Evolutionary conservation across 2,113 vertebrate genomes (phyloP).

Genomic region (Paradisaea rubra): DNA sequence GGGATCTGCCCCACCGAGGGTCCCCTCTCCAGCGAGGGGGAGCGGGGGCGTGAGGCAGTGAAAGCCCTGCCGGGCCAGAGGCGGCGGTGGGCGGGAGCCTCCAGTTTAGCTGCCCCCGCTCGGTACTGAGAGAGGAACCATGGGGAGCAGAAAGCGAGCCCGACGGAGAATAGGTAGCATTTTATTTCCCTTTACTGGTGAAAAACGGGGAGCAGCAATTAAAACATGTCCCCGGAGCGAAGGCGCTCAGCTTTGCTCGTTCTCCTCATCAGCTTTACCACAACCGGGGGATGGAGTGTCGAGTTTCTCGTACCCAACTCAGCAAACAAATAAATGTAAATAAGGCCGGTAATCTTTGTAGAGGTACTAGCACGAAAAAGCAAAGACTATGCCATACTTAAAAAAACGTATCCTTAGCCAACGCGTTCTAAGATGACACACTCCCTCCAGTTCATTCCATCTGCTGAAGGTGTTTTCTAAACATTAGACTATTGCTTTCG

Average conservation of each 20-base stretch:
- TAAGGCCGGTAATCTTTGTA: background rate
- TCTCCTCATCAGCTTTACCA: background rate
- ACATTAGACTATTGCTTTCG: background rate
- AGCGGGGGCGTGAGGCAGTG: background rate
- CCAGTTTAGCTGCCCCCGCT: background rate
- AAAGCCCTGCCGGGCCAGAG: background rate
- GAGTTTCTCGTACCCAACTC: background rate
- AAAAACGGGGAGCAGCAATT: background rate
- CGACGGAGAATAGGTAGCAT: background rate
- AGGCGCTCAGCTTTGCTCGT: background rate
- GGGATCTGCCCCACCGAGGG: background rate
- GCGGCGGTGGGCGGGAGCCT: background rate
- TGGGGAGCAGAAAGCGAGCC: background rate
- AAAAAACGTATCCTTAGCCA: background rate
- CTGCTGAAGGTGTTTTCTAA: background rate
- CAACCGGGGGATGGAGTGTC: background rate
- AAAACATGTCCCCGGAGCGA: background rate
- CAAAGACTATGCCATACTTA: background rate
- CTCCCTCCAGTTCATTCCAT: background rate
- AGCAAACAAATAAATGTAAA: background rate
- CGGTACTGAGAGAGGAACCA: background rate
- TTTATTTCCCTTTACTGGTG: background rate
- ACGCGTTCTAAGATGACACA: background rate
- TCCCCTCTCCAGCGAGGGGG: background rate
- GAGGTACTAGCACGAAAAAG: background rate